These are phyloP conservation scores for Trichosurus vulpecula DNA, from an alignment of 2,797 vertebrate species.

Conservation along the genomic window DNA sequence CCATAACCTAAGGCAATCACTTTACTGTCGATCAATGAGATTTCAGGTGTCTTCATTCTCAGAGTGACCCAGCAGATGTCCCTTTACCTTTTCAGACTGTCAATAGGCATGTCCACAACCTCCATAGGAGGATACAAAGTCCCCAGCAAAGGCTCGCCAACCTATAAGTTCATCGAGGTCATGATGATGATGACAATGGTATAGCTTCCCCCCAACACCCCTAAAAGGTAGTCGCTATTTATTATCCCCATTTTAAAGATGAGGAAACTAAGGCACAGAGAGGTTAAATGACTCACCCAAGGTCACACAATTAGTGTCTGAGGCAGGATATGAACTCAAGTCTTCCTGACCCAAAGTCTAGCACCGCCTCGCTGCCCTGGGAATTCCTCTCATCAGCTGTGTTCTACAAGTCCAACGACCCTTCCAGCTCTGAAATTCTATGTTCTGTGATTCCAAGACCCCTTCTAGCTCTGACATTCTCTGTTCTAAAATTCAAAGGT, in stretches of 20 bases:
- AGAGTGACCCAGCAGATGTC: background rate
- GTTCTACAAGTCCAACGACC: background rate
- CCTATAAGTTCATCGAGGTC: background rate
- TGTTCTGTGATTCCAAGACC: background rate
- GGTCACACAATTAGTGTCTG: background rate
- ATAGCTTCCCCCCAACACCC: background rate
- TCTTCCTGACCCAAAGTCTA: background rate
- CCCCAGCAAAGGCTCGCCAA: background rate
- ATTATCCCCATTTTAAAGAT: background rate
- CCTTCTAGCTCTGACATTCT: background rate
- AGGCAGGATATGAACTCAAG: background rate
- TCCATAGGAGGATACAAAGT: background rate
- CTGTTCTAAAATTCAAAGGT: background rate
- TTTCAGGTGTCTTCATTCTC: background rate
- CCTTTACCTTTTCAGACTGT: background rate
- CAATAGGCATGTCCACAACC: background rate
- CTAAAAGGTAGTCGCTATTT: background rate
- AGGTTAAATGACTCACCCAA: background rate
- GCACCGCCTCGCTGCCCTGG: background rate
- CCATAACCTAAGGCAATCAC: background rate
- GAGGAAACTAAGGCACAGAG: background rate
- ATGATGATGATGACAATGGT: background rate
- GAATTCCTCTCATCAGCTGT: background rate
- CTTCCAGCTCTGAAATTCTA: background rate
- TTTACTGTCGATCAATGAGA: background rate